Percentiles rank a stretch among this genome's conserved stretches.
Evolutionary conservation across 2,888 invertebrate species (phyloP).

Genomic region (Clistopyga incitator): DNA sequence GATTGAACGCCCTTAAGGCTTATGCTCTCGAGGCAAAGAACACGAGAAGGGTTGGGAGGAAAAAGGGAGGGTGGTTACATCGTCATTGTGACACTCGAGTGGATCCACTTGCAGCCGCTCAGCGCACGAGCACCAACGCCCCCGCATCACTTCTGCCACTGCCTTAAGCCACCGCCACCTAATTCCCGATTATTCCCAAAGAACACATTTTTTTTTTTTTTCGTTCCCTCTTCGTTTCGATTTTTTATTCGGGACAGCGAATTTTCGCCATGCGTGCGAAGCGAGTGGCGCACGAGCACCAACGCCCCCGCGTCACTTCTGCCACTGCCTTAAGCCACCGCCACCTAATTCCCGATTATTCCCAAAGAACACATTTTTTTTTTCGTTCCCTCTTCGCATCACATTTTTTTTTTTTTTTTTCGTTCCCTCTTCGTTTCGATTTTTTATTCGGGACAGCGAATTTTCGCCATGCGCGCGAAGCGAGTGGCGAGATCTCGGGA

Average conservation of each 20-base stretch:
- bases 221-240: no score
- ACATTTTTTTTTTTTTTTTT: neutral
- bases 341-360: slow-evolving; percentile 5
- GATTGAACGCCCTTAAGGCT: slow-evolving; percentile 12
- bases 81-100: slow-evolving; percentile 40
- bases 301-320: neutral
- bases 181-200: slow-evolving; percentile 2
- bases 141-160: neutral
- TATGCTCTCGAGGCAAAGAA: slow-evolving; percentile 6
- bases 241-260: neutral
- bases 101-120: slow-evolving; percentile 21
- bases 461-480: neutral
- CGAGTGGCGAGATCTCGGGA: neutral
- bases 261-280: neutral
- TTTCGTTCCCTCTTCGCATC: neutral
- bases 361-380: neutral
- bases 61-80: slow-evolving; percentile 17
- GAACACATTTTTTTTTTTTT: neutral
- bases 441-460: neutral
- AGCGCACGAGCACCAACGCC: slow-evolving; percentile 1
- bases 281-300: neutral
- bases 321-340: neutral
- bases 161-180: neutral
- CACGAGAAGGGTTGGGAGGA: slow-evolving; percentile 31
- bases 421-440: no score